Percentiles rank a stretch among this genome's conserved stretches.
Conservation (phyloP, 2,888 invertebrate genomes). For the Sinohyriopsis cumingii region DNA sequence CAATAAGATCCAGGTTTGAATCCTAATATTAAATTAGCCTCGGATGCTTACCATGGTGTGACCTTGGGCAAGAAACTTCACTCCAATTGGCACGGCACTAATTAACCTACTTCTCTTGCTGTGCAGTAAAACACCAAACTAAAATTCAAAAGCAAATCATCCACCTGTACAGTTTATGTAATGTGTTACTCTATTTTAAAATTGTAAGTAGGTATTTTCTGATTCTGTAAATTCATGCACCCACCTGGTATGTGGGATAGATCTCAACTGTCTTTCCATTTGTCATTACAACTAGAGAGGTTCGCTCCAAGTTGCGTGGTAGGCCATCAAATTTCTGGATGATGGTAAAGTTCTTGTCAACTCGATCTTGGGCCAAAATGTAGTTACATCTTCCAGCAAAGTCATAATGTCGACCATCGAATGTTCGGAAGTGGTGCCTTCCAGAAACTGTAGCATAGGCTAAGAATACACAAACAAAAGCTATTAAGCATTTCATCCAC, state of each 20-base stretch:
- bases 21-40: too few relatives aligned
- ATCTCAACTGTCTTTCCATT: conserved; percentile 60
- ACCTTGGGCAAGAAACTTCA: too few relatives aligned
- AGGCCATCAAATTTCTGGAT: conserved; percentile 79
- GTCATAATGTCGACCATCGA: conserved; percentile 86
- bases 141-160: too few relatives aligned
- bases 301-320: conserved; percentile 39
- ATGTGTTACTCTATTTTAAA: too few relatives aligned
- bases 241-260: conserved; percentile 26
- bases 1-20: too few relatives aligned
- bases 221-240: not conserved
- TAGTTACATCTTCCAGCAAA: conserved; percentile 85
- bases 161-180: too few relatives aligned
- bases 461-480: conserved; percentile 71
- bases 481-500: not conserved
- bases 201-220: too few relatives aligned
- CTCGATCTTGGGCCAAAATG: conserved; percentile 87
- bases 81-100: too few relatives aligned
- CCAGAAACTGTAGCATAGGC: conserved; percentile 89
- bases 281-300: conserved; percentile 59
- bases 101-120: too few relatives aligned
- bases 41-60: too few relatives aligned
- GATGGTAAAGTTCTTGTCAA: conserved; percentile 86
- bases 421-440: conserved; percentile 87
- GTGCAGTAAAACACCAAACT: too few relatives aligned